A percentile compares a stretch with the other conserved stretches of the same genome.
These are phyloP conservation scores for Ormia ochracea DNA, from an alignment of 2,888 invertebrate species.

Conservation along the genomic window DNA sequence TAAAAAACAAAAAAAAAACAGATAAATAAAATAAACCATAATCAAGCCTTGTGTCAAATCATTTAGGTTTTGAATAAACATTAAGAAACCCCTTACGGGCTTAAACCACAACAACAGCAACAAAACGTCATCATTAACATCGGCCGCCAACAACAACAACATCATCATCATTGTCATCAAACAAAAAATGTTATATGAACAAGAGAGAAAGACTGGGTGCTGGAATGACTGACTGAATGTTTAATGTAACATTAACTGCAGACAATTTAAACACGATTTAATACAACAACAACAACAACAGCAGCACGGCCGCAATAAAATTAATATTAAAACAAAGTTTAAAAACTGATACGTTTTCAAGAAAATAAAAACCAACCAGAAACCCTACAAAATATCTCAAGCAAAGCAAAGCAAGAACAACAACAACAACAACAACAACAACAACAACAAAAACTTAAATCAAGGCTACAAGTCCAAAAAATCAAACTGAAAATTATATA, in stretches of 20 bases:
- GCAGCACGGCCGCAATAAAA: constrained; percentile 5
- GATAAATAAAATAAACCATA: constrained; percentile 49
- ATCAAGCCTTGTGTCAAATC: constrained; percentile 62
- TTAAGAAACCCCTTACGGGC: constrained; percentile 50
- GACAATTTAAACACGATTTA: constrained; percentile 60
- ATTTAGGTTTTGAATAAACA: constrained; percentile 62
- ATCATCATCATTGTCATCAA: constrained; percentile 5
- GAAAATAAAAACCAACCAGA: constrained; percentile 47
- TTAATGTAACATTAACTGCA: constrained; percentile 55
- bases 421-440: too few species aligned
- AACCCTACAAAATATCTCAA: constrained; percentile 35
- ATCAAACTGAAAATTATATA: constrained; percentile 13
- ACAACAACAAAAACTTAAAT: constrained; percentile 11
- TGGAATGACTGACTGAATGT: constrained; percentile 29
- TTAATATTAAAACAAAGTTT: background rate
- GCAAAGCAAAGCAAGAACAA: background rate
- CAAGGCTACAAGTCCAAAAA: constrained; percentile 30
- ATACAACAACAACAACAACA: constrained; percentile 41
- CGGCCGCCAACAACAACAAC: constrained; percentile 3
- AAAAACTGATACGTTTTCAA: constrained; percentile 27
- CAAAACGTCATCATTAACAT: constrained; percentile 42
- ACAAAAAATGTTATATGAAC: background rate
- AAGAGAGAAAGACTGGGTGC: background rate
- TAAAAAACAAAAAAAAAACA: background rate
- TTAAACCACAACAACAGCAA: constrained; percentile 52